Percentiles rank a stretch among this genome's conserved stretches.
phyloP scores from a whole-genome alignment of 2,888 invertebrate genomes.

The Cryptus armator region DNA sequence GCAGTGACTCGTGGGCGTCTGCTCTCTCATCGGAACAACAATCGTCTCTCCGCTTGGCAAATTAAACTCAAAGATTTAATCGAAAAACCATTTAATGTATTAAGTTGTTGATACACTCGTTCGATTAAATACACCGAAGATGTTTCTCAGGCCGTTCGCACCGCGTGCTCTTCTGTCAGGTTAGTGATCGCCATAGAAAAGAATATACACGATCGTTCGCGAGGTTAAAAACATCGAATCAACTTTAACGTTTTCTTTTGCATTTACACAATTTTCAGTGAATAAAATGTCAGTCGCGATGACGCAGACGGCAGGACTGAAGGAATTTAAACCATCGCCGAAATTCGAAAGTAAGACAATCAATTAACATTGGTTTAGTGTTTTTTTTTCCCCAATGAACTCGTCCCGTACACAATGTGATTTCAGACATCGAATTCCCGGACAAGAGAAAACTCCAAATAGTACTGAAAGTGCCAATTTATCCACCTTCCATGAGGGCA shows the following conservation, averaged over 20 bases:
- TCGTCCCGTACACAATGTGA: neutral
- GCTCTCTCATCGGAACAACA: constrained; percentile 2
- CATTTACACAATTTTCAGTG: constrained; percentile 26
- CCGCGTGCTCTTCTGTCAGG: constrained; percentile 60
- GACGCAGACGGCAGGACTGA: constrained; percentile 87
- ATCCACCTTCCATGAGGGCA: constrained; percentile 89
- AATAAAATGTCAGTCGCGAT: constrained; percentile 45
- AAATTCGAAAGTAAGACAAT: constrained; percentile 89
- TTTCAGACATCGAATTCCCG: constrained; percentile 78
- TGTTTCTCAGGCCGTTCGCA: constrained; percentile 58
- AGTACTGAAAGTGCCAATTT: constrained; percentile 91
- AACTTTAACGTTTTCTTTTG: constrained; percentile 5
- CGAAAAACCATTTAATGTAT: constrained; percentile 28
- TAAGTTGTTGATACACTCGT: neutral
- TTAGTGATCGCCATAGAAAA: constrained; percentile 52
- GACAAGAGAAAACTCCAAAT: constrained; percentile 90
- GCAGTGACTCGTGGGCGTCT: neutral
- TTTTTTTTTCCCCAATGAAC: constrained; percentile 20
- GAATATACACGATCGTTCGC: constrained; percentile 15
- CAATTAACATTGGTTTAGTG: constrained; percentile 38
- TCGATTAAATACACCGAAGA: constrained; percentile 31
- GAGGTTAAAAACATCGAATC: constrained; percentile 42
- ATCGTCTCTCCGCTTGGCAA: neutral
- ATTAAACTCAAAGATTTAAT: constrained; percentile 4
- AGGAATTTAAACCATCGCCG: constrained; percentile 90